A percentile compares a stretch with the other conserved stretches of the same genome.
phyloP scores from a whole-genome alignment of 2,888 invertebrate species.

The Ypsolopha sequella region DNA sequence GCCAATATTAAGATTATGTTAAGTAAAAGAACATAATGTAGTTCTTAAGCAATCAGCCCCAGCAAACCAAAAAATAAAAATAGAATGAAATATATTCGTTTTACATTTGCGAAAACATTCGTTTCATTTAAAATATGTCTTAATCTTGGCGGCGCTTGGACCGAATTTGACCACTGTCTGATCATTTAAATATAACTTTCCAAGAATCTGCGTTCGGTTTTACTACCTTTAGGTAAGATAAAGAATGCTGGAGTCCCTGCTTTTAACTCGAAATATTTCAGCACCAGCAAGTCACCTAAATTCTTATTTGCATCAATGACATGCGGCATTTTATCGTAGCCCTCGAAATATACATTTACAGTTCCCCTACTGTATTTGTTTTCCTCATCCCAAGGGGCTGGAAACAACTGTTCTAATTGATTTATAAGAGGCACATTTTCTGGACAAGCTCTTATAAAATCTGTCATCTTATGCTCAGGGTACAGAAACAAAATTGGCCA shows the following conservation, averaged over 20 bases:
- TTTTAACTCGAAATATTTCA: conserved; percentile 72
- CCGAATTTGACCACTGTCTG: no score
- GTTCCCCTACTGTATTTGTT: conserved; percentile 72
- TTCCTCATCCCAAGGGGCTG: conserved; percentile 79
- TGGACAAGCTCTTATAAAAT: conserved; percentile 85
- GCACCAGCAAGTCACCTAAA: conserved; percentile 70
- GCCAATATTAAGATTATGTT: no score
- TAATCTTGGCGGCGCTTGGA: no score
- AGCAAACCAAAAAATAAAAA: no score
- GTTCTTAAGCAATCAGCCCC: no score
- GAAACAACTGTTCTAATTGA: conserved; percentile 72
- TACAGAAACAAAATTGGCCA: conserved; percentile 94
- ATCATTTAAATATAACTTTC: conserved; percentile 45
- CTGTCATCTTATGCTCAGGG: conserved; percentile 89
- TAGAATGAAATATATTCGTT: conserved; percentile 2
- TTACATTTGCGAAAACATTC: neutral
- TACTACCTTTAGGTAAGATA: conserved; percentile 68
- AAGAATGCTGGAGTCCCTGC: conserved; percentile 78
- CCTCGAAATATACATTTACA: conserved; percentile 82
- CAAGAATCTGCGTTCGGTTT: conserved; percentile 69
- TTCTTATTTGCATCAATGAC: conserved; percentile 67
- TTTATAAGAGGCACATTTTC: conserved; percentile 75
- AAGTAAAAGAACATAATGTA: no score
- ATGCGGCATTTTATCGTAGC: conserved; percentile 71
- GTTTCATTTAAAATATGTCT: no score